Evolutionary conservation across 2,797 vertebrate species (phyloP), one percentile per base, ranked within the genome.

Genomic region (Rhynchonycteris naso): DNA sequence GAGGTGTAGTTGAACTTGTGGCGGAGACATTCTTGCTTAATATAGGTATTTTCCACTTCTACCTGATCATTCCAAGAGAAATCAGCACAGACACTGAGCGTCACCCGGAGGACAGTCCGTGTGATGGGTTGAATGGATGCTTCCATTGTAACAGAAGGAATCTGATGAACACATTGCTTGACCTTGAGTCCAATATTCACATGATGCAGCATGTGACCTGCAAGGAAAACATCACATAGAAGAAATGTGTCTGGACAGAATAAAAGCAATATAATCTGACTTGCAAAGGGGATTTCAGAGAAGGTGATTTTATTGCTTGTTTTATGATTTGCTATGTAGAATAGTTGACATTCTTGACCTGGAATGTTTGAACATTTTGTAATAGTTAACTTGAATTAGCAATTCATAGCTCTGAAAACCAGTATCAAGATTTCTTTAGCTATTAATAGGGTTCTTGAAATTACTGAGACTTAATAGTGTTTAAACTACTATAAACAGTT

Each of bases 161-260:
- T 99, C 98, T 99, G 99, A 97, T 99, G 99, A 96, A 99, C 99
- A 68, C 99, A 99, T 71, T 99, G 99, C 87, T 99, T 99, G 98
- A 99, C 99, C 96, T 99, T 98, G 92, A 99, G 95, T 35, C 99
- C 99, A 16, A 99, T 98, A 97, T 99, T 99, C 97, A 99, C 99
- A 93, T 99, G 99, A 98, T 99, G 99, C 91, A 99, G 98, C 99
- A 99, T 99, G 98, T 99, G 99, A 98, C 99, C 99, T 99, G 98
- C 22, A 97, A 92, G 93, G 95, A 98, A 98, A 98, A 98, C 95
- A 98, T 94, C 8, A 96, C 96, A 90, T 96, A 95, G 97, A 97
- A 98, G 43, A 87, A 96, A 97, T 98, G 90, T 94, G 88, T 96
- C 95, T 97, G 96, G 97, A 96, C 63, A 95, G 90, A 97, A 97